Conservation (phyloP, 1,140 invertebrate genomes). For the Neelides sp. region DNA sequence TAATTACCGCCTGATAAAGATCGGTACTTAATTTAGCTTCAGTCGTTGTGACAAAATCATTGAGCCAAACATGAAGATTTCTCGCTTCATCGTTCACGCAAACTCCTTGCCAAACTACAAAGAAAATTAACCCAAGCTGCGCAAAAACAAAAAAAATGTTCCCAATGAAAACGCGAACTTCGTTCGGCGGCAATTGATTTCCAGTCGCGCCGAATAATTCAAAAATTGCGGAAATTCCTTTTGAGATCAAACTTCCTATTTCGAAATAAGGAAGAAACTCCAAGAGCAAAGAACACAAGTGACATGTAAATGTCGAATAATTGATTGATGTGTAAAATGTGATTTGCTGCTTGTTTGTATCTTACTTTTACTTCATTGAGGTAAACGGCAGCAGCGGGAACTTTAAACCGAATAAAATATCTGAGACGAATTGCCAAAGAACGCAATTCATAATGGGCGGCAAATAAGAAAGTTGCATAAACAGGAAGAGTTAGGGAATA, state of each 20-base stretch:
- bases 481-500: slow-evolving; percentile 10
- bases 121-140: not conserved
- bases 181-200: not conserved
- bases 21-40: not conserved
- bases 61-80: slow-evolving; percentile 19
- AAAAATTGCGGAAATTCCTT: not conserved
- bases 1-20: slow-evolving; percentile 4
- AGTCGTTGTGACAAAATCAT: slow-evolving; percentile 14
- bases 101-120: slow-evolving; percentile 17
- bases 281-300: not conserved
- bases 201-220: not conserved
- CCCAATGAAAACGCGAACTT: slow-evolving; percentile 1
- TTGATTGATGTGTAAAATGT: slow-evolving; percentile 9
- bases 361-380: slow-evolving; percentile 10
- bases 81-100: slow-evolving; percentile 13
- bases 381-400: not conserved
- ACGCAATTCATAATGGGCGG: slow-evolving; percentile 1
- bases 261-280: not conserved
- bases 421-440: not conserved
- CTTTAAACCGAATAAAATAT: not conserved
- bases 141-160: not conserved
- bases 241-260: not conserved
- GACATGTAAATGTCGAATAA: slow-evolving; percentile 6
- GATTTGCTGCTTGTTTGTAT: slow-evolving; percentile 10
- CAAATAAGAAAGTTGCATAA: slow-evolving; percentile 17